Evolutionary conservation across 2,888 invertebrate genomes (phyloP).

Genomic region (Tethea ocularis): DNA sequence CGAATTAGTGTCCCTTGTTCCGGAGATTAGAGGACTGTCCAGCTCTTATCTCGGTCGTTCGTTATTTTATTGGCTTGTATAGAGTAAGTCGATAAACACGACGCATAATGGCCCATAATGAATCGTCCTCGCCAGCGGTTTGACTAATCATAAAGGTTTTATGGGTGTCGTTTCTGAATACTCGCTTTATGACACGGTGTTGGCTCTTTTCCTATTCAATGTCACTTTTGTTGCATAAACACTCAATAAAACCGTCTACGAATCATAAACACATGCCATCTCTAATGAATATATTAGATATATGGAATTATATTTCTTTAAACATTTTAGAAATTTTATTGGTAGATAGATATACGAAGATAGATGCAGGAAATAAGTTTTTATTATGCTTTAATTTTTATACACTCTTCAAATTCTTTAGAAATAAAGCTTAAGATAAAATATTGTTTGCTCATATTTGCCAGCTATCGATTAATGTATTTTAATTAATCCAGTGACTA

Average conservation of each 20-base stretch:
- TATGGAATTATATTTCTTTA: neutral
- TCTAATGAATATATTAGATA: neutral
- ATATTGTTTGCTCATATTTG: too few relatives aligned
- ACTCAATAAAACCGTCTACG: conserved; percentile 48
- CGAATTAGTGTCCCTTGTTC: conserved; percentile 84
- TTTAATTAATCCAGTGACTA: too few relatives aligned
- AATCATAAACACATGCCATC: conserved; percentile 31
- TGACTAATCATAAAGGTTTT: conserved; percentile 83
- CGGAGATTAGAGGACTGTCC: conserved; percentile 83
- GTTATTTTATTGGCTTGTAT: conserved; percentile 84
- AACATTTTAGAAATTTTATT: conserved; percentile 3
- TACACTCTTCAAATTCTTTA: too few relatives aligned
- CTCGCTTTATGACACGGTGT: conserved; percentile 62
- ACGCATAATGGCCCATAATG: conserved; percentile 82
- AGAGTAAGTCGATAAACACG: conserved; percentile 83
- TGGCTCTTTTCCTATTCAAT: conserved; percentile 38
- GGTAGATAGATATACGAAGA: neutral
- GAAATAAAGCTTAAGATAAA: too few relatives aligned
- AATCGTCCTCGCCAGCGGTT: conserved; percentile 79
- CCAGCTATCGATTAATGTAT: too few relatives aligned
- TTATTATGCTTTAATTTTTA: neutral
- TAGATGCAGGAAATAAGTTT: neutral
- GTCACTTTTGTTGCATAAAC: conserved; percentile 59
- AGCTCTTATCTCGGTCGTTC: conserved; percentile 82
- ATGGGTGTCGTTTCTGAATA: conserved; percentile 73